phyloP scores from a whole-genome alignment of 2,888 invertebrate species.

The Rosalia funebris region DNA sequence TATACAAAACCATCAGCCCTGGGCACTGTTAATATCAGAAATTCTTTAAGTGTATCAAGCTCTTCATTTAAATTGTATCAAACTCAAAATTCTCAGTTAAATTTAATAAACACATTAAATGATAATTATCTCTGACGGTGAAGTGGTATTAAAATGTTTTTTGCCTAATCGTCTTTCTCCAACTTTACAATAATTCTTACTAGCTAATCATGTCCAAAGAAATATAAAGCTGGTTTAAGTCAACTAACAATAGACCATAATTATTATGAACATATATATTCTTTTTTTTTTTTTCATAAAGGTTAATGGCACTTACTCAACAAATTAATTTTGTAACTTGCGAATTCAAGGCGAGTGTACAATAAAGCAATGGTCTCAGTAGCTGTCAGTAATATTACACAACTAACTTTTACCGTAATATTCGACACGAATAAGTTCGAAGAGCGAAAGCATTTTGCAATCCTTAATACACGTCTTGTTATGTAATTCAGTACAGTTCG shows the following conservation, averaged over 20 bases:
- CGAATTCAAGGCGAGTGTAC: neutral
- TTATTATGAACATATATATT: neutral
- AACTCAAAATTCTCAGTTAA: too few species aligned
- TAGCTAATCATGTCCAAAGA: too few species aligned
- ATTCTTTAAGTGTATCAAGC: too few species aligned
- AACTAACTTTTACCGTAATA: neutral
- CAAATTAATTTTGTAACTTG: neutral
- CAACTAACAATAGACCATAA: neutral
- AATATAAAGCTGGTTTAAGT: too few species aligned
- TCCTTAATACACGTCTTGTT: neutral
- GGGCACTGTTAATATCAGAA: too few species aligned
- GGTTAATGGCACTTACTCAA: neutral
- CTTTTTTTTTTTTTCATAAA: neutral
- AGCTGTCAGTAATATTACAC: neutral
- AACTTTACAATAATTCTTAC: too few species aligned
- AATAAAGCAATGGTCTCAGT: neutral
- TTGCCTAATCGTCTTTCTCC: too few species aligned
- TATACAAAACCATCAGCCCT: too few species aligned
- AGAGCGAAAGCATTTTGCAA: neutral
- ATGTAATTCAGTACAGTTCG: neutral
- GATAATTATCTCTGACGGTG: too few species aligned
- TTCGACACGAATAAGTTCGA: neutral
- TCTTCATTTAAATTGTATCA: too few species aligned
- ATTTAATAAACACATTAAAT: too few species aligned
- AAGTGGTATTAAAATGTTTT: too few species aligned